phyloP scores from a whole-genome alignment of 2,888 invertebrate species.

The Himalopsyche japonica region DNA sequence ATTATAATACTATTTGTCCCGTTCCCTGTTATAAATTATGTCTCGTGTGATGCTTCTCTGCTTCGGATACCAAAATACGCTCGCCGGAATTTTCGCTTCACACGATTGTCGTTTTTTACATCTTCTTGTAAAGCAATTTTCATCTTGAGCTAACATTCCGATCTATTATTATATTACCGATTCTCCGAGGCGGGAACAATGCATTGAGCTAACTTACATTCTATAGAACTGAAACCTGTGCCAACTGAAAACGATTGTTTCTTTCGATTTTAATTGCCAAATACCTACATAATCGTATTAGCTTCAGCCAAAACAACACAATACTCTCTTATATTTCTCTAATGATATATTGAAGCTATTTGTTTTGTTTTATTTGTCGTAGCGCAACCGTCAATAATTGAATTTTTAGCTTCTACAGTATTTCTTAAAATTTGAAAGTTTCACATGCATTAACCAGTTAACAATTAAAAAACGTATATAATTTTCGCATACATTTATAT shows the following conservation, averaged over 20 bases:
- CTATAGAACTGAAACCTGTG: background rate
- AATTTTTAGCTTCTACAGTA: no score
- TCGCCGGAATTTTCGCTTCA: background rate
- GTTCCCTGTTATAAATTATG: background rate
- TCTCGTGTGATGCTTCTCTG: background rate
- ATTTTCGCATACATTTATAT: no score
- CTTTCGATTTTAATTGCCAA: background rate
- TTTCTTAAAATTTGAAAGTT: no score
- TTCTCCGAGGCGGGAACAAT: background rate
- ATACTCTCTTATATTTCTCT: background rate
- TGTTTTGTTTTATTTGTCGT: no score
- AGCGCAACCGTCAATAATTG: no score
- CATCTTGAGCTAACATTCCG: conserved; percentile 20
- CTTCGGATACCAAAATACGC: background rate
- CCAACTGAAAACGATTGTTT: background rate
- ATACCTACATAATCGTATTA: background rate
- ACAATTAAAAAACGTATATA: no score
- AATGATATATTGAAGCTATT: background rate
- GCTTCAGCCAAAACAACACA: background rate
- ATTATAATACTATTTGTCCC: background rate
- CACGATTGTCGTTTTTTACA: background rate
- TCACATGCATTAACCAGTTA: no score
- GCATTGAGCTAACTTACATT: background rate
- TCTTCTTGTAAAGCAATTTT: background rate
- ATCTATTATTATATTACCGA: conserved; percentile 23